Base-by-base conservation (phyloP, 2,113 vertebrate species). In the Aegotheles bennettii region DNA sequence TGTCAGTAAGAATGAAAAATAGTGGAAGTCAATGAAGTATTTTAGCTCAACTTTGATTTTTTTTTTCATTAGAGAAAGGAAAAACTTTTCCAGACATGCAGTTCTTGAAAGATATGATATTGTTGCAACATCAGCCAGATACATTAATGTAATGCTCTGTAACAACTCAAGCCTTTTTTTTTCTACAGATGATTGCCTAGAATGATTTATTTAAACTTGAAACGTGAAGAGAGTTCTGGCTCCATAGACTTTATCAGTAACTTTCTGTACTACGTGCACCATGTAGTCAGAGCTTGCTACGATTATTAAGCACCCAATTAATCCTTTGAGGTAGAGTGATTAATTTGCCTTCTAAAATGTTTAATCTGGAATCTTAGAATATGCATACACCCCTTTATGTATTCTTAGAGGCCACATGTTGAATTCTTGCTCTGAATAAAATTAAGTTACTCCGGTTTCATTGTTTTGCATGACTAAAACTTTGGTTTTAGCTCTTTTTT, bases 131-230 rank as follows among this genome's bases (percentile, higher is more conserved):
- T 54, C 87, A 78, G 33, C 18, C 77, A 95, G 81, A 86, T 74
- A 78, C 3, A 0, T 2, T 88, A 70, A 90, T 68, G 48, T 50
- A 83, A 84, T 54, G 50, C 38, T 89, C 70, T 91, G 43, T 67
- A 90, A 84, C 16, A 77, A 29, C 68, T 93, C 90, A 63, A 70
- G 51, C n/a, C 42, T 43, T 48, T 60, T 70, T 50, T 63, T 35
- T 59, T 29, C 74, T 84, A 76, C 56, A 91, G 53, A 74, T 80
- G 56, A 60, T 73, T 95, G 36, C 10, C 2, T 90, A 42, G 60
- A 95, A 90, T 89, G 20, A 65, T 91, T 96, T 90, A 87, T 92
- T 97, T 96, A 95, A 97, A 92, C 59, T 78, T 75, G 87, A 97
- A 97, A 85, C 67, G 56, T 87, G 36, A 94, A 91, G 59, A 90